Base-by-base conservation (phyloP, 2,113 vertebrate genomes). In the Meriones unguiculatus region DNA sequence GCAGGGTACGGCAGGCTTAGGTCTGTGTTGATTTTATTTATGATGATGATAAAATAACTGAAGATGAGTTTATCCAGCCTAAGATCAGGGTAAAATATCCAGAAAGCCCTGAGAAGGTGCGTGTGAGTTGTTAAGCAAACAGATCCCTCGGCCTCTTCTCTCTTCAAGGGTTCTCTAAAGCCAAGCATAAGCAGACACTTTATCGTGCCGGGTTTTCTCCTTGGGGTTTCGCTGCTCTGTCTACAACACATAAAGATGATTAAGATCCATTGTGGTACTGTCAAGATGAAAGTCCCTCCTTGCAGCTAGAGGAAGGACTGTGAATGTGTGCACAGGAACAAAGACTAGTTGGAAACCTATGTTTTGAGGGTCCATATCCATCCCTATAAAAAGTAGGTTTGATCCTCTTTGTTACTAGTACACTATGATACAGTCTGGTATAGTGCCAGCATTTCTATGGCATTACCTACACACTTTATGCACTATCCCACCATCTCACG, bases 301-400 rank as follows among this genome's bases (percentile, higher is more conserved):
- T 32, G 22, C 81, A 20, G 32, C 24, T 1, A 54, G 20, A 81
- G 90, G 24, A 72, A 96, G 22, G 32, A 38, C 5, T 50, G 24
- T 57, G 67, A 88, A 94, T 81, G 70, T 11, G 24, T 18, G 18
- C 12, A 24, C 32, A 15, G 78, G 22, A 35, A 76, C 4, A 89
- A 84, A 67, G 5, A 41, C 1, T 52, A 1, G 20, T 14, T 80
- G 54, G 76, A 91, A 6, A 85, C 41, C 35, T 90, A 18, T 84
- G 80, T 89, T 96, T 87, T 95, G 94, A 95, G 59, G 24, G 77
- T 73, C 67, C 57, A 67, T 81, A 57, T 6, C 38, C 3, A 10
- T 84, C 85, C 95, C 41, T 24, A n/a, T 57, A 25, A 73, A 94
- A 92, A 73, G 46, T 20, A 94, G 28, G 8, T 77, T 64, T 95